Evolutionary conservation across 2,888 invertebrate genomes (phyloP), one percentile per base, ranked within the genome.

Genomic region (Lacanobia oleracea): DNA sequence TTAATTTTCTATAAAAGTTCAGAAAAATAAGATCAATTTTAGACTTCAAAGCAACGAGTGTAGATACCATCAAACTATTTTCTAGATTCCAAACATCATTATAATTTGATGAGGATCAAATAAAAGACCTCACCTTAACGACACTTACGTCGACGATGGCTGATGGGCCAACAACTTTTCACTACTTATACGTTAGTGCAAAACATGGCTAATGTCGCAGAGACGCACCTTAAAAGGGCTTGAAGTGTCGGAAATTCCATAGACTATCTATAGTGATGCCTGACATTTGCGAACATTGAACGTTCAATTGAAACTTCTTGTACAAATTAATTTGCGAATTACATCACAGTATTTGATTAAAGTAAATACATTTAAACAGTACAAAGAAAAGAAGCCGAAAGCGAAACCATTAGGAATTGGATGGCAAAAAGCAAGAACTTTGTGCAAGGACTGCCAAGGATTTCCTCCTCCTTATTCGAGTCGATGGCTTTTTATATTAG

Each of bases 211-310:
- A 79, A 83, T 71, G 70, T 67, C 67, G 67, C 37, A 67, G 70
- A 56, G 67, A 69, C 77, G 65, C 69, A 77, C 81, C 75, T 83
- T 66, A 63, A 62, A 83, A 83, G 75, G 80, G 77, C 70, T 50
- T 21, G 60, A 61, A 21, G 65, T 80, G 67, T 75, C 57, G 63
- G 75, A 71, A 82, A 79, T 71, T 74, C 80, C 59, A 51, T 51
- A 67, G 37, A 68, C 51, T 57, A 50, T 56, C 62, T n/a, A n/a
- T n/a, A n/a, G 54, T 54, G 50, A 79, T 69, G 57, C 37, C 48
- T 79, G 79, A 66, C 65, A 66, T 78, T 82, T 72, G 48, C 33
- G 23, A 78, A 77, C 60, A 78, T 60, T 60, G 43, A 59, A 68
- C 27, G 62, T 75, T 60, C 4, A 50, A 80, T 59, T 14, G 3